Base-by-base conservation (phyloP, 2,888 invertebrate species). In the Caradrina clavipalpis region DNA sequence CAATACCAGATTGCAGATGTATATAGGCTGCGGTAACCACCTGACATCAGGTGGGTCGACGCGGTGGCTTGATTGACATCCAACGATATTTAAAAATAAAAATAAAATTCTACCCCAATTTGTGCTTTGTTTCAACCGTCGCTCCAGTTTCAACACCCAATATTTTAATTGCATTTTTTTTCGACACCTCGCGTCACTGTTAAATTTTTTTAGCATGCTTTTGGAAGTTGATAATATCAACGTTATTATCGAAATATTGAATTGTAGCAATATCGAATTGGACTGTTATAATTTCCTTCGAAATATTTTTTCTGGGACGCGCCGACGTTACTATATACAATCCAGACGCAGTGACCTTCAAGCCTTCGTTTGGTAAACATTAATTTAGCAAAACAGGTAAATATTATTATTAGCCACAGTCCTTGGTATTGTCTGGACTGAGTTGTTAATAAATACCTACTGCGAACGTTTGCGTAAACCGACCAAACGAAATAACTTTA, bases 311-410 rank as follows among this genome's bases (percentile, higher is more conserved):
- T 42, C 13, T 19, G n/a, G 49, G 4, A 49, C 7, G 19, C 4
- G 3, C n/a, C 6, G 39, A 31, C 26, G n/a, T 7, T 17, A 17
- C 22, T 3, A 15, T 15, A 15, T 8, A 39, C 15, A 49, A 57
- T 6, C n/a, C 13, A 55, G 10, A 17, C 35, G 21, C 11, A 19
- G 17, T 42, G n/a, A 60, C 26, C n/a, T n/a, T 17, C 13, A 39
- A 47, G 19, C 15, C n/a, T 45, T 47, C 13, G 10, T n/a, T 50
- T 11, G 26, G 45, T 21, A 31, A 53, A 50, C 21, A 51, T 35
- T 19, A 1, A 31, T 35, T n/a, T 5, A 59, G 19, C 26, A 13
- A 17, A 59, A 72, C 54, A 49, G 49, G 49, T 72, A 55, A 55
- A 62, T 31, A 17, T n/a, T 60, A 60, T 53, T 42, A 50, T 63